Percentiles rank a stretch among this genome's conserved stretches.
Conservation (phyloP, 2,888 invertebrate genomes). For the Tenthredo notha region DNA sequence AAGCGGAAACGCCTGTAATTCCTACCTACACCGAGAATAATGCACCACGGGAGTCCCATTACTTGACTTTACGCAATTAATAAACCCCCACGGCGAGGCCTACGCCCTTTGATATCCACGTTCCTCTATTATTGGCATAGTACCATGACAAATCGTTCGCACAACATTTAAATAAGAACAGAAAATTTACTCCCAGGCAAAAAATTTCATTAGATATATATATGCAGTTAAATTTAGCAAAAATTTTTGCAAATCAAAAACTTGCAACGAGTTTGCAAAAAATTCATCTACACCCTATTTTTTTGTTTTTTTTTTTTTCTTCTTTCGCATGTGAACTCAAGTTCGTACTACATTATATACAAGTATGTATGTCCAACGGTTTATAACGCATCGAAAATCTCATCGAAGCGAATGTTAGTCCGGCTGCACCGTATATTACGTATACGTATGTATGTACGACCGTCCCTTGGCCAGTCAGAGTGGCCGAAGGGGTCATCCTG, state of each 20-base stretch:
- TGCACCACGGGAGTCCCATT: conserved; percentile 32
- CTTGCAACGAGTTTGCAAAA: too few species aligned
- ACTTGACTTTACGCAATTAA: conserved; percentile 50
- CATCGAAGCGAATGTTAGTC: not conserved
- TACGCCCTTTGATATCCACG: conserved; percentile 13
- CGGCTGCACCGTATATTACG: not conserved
- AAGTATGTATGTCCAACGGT: not conserved
- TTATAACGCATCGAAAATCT: not conserved
- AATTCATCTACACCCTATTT: too few species aligned
- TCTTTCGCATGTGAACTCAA: too few species aligned
- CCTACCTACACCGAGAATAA: conserved; percentile 7
- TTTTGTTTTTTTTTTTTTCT: too few species aligned
- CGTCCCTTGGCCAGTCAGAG: conserved; percentile 40
- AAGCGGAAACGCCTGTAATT: not conserved
- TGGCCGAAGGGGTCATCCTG: conserved; percentile 50
- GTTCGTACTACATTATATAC: too few species aligned
- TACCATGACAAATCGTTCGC: not conserved
- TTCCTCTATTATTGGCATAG: conserved; percentile 10
- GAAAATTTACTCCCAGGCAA: not conserved
- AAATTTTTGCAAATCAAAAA: too few species aligned
- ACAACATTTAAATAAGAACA: not conserved
- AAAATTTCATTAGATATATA: too few species aligned
- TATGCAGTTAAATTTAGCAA: too few species aligned
- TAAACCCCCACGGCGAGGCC: conserved; percentile 39
- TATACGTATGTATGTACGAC: not conserved